Evolutionary conservation across 2,113 vertebrate species (phyloP), one percentile per base, ranked within the genome.

Genomic region (Gymnorhina tibicen): DNA sequence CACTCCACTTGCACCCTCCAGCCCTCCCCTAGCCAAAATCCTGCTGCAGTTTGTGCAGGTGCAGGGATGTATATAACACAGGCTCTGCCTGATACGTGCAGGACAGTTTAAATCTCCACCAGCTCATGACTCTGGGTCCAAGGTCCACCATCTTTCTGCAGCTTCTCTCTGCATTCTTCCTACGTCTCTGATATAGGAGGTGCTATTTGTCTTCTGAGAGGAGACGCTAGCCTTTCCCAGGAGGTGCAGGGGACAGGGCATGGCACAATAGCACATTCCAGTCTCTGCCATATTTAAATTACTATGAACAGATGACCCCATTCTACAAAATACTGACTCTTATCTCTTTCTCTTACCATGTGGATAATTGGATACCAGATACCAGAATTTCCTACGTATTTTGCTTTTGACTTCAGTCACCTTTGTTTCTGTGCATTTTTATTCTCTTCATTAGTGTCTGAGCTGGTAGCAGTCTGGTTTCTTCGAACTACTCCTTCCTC

Each of bases 71-170:
- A 13, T 35, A 13, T 10, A 27, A 14, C 50, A 39, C 17, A 33
- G 60, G 22, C 28, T 77, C 28, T 80, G 16, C 39, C 24, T 56
- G n/a, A 10, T 10, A 30, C 0, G 0, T 47, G 8, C 32, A 82
- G 41, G 13, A 23, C 4, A 4, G 10, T 46, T 58, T 1, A 5
- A 79, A 73, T 28, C 39, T n/a, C 17, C 1, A 1, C n/a, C 24
- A 28, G 19, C 15, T 68, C 17, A 4, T 77, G 35, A 10, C 11
- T 30, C 5, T 42, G 53, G 16, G 41, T 58, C 35, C 14, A 42
- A 28, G 27, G 14, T 80, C 42, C 30, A 22, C 16, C 19, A 32
- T 7, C 46, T 35, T 9, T 16, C 35, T 60, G 17, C 21, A 41
- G 23, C 35, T 55, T 23, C 35, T 90, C 44, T 22, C 32, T 52